These are phyloP conservation scores for Taenioides sp. DNA, from an alignment of 2,797 vertebrate species.

Conservation along the genomic window DNA sequence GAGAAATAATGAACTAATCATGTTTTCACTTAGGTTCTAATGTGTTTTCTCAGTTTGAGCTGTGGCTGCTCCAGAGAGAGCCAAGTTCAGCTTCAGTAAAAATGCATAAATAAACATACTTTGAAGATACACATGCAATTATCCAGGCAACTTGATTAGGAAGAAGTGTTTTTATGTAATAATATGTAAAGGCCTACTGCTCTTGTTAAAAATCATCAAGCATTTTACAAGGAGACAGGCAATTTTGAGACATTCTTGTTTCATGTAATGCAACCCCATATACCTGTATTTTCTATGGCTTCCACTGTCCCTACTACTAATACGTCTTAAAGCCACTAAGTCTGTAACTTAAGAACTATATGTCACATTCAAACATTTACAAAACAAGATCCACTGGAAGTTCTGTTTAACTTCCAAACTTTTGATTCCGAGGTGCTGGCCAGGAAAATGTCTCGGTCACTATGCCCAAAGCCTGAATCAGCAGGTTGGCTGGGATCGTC, in stretches of 20 bases:
- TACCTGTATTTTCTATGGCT: background rate
- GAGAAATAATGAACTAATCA: background rate
- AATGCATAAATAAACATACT: background rate
- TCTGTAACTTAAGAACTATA: background rate
- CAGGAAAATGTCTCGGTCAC: conserved; percentile 5
- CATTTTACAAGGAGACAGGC: too few relatives aligned
- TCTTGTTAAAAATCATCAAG: too few relatives aligned
- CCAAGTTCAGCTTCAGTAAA: background rate
- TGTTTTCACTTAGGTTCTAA: background rate
- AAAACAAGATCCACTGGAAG: background rate
- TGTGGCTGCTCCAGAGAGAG: background rate
- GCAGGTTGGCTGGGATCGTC: background rate
- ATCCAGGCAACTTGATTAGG: too few relatives aligned
- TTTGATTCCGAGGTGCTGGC: background rate
- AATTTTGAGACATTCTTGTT: background rate
- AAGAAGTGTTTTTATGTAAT: too few relatives aligned
- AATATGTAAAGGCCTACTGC: too few relatives aligned
- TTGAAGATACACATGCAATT: too few relatives aligned
- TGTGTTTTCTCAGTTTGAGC: background rate
- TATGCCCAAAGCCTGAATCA: background rate
- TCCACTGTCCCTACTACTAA: background rate
- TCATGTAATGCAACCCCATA: background rate
- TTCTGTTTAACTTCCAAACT: conserved; percentile 1
- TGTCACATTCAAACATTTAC: background rate
- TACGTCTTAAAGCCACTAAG: background rate